Evolutionary conservation across 1,140 invertebrate genomes (phyloP), one percentile per base, ranked within the genome.

Genomic region (Diachasmimorpha longicaudata): DNA sequence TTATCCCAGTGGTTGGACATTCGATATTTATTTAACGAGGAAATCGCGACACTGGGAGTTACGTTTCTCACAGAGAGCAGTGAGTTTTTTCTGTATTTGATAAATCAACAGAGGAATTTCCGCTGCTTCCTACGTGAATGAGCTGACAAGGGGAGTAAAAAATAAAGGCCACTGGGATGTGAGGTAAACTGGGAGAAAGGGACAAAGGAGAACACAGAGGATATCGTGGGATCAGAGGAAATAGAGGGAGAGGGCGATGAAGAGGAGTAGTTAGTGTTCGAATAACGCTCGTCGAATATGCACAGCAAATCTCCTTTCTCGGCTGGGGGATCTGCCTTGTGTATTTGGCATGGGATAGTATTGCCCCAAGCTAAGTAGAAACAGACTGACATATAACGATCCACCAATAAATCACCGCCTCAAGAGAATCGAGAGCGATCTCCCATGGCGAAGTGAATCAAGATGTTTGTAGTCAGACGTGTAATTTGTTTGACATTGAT

Each of bases 21-120:
- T 63, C 25, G 71, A 72, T 72, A 72, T 69, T 72, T 72, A 72
- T 72, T 36, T 63, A 63, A 42, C 36, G n/a, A 25, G 5, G 36
- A 37, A 63, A 63, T 72, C 37, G 25, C 48, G 1, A 11, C 52
- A 63, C 48, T 23, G 36, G 11, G 36, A 19, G 52, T 39, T 72
- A 72, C 21, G 6, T 39, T 36, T 31, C 23, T 63, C 31, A 16
- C 39, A 63, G n/a, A 52, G 31, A 8, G 9, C n/a, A 23, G 1
- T 10, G 5, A 9, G 21, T 13, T 63, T 63, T n/a, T 63, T 63
- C 14, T 55, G 39, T 16, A n/a, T 16, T 52, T 6, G 5, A 52
- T 52, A 52, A 52, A 19, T 52, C 48, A 52, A 16, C 48, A 52
- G 39, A 6, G 44, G 44, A 46, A n/a, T 2, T 14, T 46, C 44